Evolutionary conservation across 2,797 vertebrate genomes (phyloP).

Genomic region (Danio jaintianensis): DNA sequence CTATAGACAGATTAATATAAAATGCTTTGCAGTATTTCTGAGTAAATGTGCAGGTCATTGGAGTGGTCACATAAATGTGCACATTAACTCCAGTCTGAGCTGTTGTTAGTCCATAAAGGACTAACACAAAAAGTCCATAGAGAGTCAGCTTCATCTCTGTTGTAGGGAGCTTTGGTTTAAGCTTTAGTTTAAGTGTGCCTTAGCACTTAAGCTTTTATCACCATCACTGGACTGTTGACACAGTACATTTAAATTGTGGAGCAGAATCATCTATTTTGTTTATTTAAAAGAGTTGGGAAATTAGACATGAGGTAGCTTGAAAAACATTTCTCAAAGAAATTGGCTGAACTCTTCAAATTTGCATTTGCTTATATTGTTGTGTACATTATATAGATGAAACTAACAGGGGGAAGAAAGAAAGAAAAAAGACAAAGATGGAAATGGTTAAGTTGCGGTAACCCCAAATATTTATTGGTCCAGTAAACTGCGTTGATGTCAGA

Average conservation of each 20-base stretch:
- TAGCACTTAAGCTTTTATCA: background rate
- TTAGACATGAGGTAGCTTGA: background rate
- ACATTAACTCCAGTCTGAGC: background rate
- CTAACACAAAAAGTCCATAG: background rate
- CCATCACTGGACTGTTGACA: background rate
- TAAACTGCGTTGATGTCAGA: too few relatives aligned
- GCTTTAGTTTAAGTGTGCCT: background rate
- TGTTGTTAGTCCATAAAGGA: background rate
- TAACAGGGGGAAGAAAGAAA: too few relatives aligned
- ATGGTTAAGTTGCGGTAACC: too few relatives aligned
- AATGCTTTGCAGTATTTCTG: constrained; percentile 1
- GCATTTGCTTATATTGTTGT: background rate
- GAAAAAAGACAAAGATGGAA: too few relatives aligned
- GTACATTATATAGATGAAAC: background rate
- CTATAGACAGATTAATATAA: constrained; percentile 29
- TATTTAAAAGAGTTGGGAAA: background rate
- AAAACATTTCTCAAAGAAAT: background rate
- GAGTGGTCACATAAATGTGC: background rate
- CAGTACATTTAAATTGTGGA: background rate
- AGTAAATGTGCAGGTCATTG: background rate
- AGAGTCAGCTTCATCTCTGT: constrained; percentile 7
- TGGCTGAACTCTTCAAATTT: background rate
- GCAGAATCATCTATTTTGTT: background rate
- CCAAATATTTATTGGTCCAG: too few relatives aligned
- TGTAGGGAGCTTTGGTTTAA: background rate